Conservation (phyloP, 2,797 vertebrate genomes). For the Lophius americanus region DNA sequence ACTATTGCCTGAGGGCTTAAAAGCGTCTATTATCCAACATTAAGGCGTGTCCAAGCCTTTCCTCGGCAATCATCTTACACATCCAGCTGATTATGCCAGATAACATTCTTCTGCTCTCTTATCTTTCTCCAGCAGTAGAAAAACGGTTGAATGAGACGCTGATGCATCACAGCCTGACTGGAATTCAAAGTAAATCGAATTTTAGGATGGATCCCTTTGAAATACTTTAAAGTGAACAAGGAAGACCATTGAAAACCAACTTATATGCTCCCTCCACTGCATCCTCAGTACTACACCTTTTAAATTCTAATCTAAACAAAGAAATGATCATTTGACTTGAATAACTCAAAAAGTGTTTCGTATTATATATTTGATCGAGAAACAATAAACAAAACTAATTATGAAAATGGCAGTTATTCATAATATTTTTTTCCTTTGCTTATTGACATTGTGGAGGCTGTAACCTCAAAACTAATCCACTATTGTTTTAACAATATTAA, state of each 20-base stretch:
- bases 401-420: background rate
- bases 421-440: background rate
- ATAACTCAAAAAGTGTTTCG: background rate
- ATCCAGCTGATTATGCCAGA: conserved; percentile 57
- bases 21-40: conserved; percentile 49
- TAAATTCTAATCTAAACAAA: background rate
- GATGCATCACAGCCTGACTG: background rate
- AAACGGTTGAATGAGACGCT: conserved; percentile 67
- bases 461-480: too few relatives aligned
- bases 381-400: background rate
- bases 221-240: background rate
- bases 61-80: conserved; percentile 11
- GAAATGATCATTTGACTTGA: background rate
- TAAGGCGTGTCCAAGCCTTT: conserved; percentile 38
- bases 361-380: background rate
- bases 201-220: background rate
- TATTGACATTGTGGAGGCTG: fast-evolving
- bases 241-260: background rate
- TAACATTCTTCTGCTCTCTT: conserved; percentile 55
- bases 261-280: background rate
- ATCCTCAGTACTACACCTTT: background rate
- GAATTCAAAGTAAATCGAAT: conserved; percentile 1
- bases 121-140: conserved; percentile 60
- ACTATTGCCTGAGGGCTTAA: background rate
- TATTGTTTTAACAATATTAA: too few relatives aligned